Evolutionary conservation across 1,140 invertebrate genomes (phyloP).

Genomic region (Leptonema lineaticorne): DNA sequence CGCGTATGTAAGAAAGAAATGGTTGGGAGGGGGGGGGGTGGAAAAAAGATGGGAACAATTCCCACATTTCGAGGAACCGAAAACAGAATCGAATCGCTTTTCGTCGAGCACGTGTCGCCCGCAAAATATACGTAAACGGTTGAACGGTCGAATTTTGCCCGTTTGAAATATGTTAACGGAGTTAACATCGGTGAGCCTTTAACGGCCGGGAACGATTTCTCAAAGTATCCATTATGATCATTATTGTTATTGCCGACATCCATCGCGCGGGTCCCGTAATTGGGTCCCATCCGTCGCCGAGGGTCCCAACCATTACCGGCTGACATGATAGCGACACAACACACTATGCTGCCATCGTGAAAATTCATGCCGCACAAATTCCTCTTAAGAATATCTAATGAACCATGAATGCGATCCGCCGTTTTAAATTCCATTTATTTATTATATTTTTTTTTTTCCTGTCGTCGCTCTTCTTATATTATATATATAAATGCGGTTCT

Average conservation of each 20-base stretch:
- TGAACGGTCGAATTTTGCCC: background rate
- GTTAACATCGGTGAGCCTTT: background rate
- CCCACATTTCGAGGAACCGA: too few relatives aligned
- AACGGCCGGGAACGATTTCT: conserved; percentile 23
- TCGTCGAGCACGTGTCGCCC: too few relatives aligned
- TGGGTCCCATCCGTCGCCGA: conserved; percentile 28
- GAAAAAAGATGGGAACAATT: too few relatives aligned
- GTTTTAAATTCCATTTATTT: too few relatives aligned
- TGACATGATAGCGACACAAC: conserved; percentile 35
- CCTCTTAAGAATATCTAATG: background rate
- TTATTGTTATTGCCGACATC: conserved; percentile 36
- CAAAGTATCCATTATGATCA: conserved; percentile 34
- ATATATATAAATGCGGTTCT: too few relatives aligned
- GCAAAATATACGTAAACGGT: too few relatives aligned
- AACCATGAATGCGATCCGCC: background rate
- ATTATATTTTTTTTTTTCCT: too few relatives aligned
- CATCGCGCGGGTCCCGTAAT: conserved; percentile 34
- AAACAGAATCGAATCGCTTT: too few relatives aligned
- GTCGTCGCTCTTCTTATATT: too few relatives aligned
- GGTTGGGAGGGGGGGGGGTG: too few relatives aligned
- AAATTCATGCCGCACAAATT: background rate
- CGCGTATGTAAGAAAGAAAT: too few relatives aligned
- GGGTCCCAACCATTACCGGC: conserved; percentile 30
- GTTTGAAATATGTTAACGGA: conserved; percentile 4
- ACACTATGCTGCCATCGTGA: background rate